Evolutionary conservation across 2,888 invertebrate genomes (phyloP), one percentile per base, ranked within the genome.

Genomic region (Megamerina dolium): DNA sequence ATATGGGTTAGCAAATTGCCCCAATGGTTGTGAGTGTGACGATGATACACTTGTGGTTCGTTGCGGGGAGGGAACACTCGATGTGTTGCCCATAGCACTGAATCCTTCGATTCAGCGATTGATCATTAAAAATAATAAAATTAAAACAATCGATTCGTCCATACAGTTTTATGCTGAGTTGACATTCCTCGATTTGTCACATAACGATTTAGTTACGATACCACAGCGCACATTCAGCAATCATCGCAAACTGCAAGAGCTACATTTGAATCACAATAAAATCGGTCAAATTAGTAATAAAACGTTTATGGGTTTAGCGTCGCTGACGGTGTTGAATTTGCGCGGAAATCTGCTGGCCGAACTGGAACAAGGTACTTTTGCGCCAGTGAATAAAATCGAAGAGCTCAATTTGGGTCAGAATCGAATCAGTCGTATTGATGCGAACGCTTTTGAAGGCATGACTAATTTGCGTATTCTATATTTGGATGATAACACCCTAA

Each of bases 81-180:
- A 90, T 73, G 88, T 90, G 41, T 80, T 93, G 49, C 92, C 92
- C 48, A 92, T 92, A 60, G 87, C 90, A 3, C 75, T 93, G 51
- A 93, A 93, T 74, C 94, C 94, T 30, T 86, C 87, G 59, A 88
- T 91, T 51, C 87, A 87, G 65, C 78, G 88, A 41, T 79, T 91
- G 59, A 85, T 88, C 56, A 80, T 91, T 50, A 82, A 84, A 59
- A 87, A 85, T 69, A 91, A 90, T 70, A 83, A 84, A 61, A 89
- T 91, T 60, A 88, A 87, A 68, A 87, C 86, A 13, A 86, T 91
- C 54, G 90, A 91, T 70, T 87, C 87, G 37, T 87, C 88, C 18
- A 86, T 91, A 72, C 87, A 87, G 65, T 91, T 91, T 73, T 91
- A 91, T 71, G 81, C 84, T 1, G 88, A 88, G 56, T 76, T 91